Evolutionary conservation across 2,113 vertebrate genomes (phyloP).

Genomic region (Dicaeum eximium): DNA sequence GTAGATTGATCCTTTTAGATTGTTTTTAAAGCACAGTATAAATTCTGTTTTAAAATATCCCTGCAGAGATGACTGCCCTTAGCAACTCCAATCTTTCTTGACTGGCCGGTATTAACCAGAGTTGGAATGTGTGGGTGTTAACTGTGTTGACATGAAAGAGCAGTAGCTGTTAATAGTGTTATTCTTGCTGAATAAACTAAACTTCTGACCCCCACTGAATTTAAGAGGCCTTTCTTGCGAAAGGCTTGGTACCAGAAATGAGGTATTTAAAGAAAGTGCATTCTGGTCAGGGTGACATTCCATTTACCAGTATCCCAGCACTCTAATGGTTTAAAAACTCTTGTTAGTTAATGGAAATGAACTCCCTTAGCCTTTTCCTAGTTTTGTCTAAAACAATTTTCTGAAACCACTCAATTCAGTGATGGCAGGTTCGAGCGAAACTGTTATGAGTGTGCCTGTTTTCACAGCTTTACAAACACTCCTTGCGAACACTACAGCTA

Average conservation of each 20-base stretch:
- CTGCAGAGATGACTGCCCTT: not conserved
- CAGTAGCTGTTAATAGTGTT: slow-evolving; percentile 66
- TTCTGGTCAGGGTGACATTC: slow-evolving; percentile 32
- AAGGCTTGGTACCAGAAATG: slow-evolving; percentile 18
- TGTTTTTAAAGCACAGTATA: slow-evolving; percentile 49
- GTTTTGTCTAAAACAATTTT: not conserved
- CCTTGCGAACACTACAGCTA: not conserved
- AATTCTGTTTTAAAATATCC: slow-evolving; percentile 61
- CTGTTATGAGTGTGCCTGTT: not conserved
- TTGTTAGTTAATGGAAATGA: slow-evolving; percentile 50
- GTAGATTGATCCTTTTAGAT: slow-evolving; percentile 10
- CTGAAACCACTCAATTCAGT: not conserved
- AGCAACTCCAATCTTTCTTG: not conserved
- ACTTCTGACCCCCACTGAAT: slow-evolving; percentile 66
- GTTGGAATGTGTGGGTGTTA: slow-evolving; percentile 53
- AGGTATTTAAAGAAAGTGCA: slow-evolving; percentile 4
- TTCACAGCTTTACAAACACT: not conserved
- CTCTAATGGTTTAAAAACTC: not conserved
- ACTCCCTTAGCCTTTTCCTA: not conserved
- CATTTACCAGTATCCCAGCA: slow-evolving; percentile 5
- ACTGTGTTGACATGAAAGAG: slow-evolving; percentile 60
- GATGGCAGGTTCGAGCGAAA: not conserved
- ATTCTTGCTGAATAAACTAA: slow-evolving; percentile 73
- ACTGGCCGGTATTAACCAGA: slow-evolving; percentile 25
- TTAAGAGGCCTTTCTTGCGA: slow-evolving; percentile 50